Evolutionary conservation across 1,140 invertebrate species (phyloP).

Genomic region (Camponotus vicinus): DNA sequence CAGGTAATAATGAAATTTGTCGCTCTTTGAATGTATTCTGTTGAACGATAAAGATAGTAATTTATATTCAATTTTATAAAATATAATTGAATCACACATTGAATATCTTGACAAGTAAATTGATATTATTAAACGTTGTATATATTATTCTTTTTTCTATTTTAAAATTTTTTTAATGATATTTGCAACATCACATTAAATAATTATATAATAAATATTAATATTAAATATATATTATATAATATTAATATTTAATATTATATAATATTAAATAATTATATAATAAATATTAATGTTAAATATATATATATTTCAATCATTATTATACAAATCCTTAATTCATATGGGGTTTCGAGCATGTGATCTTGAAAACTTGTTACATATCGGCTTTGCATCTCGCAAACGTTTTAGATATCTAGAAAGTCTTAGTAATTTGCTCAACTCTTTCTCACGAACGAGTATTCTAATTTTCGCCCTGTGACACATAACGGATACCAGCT

Average conservation of each 20-base stretch:
- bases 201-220: no score
- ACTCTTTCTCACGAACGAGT: conserved; percentile 61
- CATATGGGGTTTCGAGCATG: no score
- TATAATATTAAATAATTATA: no score
- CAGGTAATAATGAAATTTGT: conserved; percentile 29
- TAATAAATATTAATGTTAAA: no score
- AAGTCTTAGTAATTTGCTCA: background rate
- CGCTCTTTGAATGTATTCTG: background rate
- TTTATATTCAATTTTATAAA: background rate
- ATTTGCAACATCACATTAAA: background rate
- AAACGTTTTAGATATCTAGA: background rate
- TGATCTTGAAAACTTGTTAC: background rate
- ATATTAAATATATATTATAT: no score
- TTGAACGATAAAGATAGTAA: background rate
- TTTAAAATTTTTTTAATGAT: background rate
- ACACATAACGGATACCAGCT: conserved; percentile 47
- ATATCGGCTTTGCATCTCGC: background rate
- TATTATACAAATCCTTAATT: no score
- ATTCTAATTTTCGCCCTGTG: conserved; percentile 64
- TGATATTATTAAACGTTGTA: background rate
- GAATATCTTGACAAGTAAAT: background rate
- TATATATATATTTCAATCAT: no score
- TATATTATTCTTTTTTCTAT: background rate
- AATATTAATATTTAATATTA: no score
- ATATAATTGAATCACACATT: conserved; percentile 3